Evolutionary conservation across 2,888 invertebrate genomes (phyloP).

Genomic region (Mesorhabditis belari): DNA sequence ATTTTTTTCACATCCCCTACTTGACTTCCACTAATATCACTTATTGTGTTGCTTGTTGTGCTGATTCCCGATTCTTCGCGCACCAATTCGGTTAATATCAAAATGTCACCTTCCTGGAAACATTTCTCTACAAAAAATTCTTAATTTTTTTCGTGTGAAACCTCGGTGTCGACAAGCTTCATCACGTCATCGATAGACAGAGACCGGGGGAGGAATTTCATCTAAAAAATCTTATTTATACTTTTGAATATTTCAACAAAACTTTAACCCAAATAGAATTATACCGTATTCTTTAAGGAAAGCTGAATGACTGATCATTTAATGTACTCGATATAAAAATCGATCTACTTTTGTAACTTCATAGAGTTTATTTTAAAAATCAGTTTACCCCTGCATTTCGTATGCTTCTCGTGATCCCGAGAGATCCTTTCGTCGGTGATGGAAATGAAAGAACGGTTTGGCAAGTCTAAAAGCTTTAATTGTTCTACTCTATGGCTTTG

Average conservation of each 20-base stretch:
- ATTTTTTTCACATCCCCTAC: not conserved
- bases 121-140: too few species aligned
- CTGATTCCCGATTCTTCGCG: slow-evolving; percentile 26
- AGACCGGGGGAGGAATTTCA: slow-evolving; percentile 24
- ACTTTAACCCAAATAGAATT: not conserved
- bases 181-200: slow-evolving; percentile 50
- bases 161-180: slow-evolving; percentile 32
- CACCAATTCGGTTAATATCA: slow-evolving; percentile 30
- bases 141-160: not conserved
- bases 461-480: slow-evolving; percentile 2
- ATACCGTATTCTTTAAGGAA: too few species aligned
- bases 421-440: slow-evolving; percentile 18
- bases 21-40: slow-evolving; percentile 11
- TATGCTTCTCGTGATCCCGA: not conserved
- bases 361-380: slow-evolving; percentile 9
- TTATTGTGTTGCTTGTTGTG: slow-evolving; percentile 14
- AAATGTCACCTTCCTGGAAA: slow-evolving; percentile 26
- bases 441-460: slow-evolving; percentile 50
- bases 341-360: slow-evolving; percentile 12
- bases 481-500: not conserved
- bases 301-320: too few species aligned
- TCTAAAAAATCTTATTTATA: not conserved
- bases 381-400: not conserved
- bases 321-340: not conserved
- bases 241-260: not conserved